A percentile compares a stretch with the other conserved stretches of the same genome.
phyloP scores from a whole-genome alignment of 1,140 invertebrate genomes.

The Zophobas atratus region DNA sequence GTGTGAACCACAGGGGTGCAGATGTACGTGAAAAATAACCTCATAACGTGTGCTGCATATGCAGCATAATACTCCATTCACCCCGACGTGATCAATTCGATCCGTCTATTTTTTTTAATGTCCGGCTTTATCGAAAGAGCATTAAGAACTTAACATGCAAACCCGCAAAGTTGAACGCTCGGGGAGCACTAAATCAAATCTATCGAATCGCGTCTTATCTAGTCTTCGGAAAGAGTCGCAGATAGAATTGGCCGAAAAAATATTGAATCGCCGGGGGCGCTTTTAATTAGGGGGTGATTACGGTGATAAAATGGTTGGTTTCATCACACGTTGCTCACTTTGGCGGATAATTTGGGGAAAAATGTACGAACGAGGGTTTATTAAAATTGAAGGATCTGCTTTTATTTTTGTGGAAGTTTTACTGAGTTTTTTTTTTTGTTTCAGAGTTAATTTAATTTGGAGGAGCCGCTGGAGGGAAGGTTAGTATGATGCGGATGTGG shows the following conservation, averaged over 20 bases:
- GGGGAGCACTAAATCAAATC: slow-evolving; percentile 23
- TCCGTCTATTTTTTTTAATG: slow-evolving; percentile 20
- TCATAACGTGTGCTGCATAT: slow-evolving; percentile 51
- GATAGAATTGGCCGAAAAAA: not conserved
- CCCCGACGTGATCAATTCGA: slow-evolving; percentile 4
- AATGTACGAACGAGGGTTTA: no score
- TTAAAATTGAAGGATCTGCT: no score
- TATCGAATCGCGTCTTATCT: slow-evolving; percentile 11
- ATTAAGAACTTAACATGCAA: slow-evolving; percentile 25
- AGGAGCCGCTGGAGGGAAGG: no score
- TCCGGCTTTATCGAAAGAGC: slow-evolving; percentile 14
- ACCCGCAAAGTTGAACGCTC: slow-evolving; percentile 17
- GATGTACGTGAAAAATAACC: slow-evolving; percentile 51
- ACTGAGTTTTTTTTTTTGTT: no score
- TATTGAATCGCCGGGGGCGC: no score
- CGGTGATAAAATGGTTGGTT: no score
- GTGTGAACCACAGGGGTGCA: slow-evolving; percentile 50
- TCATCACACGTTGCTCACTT: no score
- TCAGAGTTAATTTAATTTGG: no score
- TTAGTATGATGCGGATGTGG: no score
- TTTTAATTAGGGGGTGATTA: no score
- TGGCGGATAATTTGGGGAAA: no score
- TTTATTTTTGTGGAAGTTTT: no score
- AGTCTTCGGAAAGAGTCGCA: not conserved
- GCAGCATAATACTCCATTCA: slow-evolving; percentile 42